Conservation (phyloP, 2,888 invertebrate genomes). For the Aphidius colemani region DNA sequence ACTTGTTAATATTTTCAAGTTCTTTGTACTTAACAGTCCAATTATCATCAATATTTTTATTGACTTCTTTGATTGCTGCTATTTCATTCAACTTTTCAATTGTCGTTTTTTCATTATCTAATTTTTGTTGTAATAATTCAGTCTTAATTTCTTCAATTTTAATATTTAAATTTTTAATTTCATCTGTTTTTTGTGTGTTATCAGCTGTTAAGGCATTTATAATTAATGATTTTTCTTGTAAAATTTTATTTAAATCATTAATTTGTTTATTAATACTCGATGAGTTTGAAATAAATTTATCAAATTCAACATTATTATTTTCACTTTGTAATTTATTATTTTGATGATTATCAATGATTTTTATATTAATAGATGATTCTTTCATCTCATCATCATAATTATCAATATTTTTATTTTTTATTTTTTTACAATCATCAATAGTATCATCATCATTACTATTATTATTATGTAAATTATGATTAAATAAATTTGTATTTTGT, state of each 20-base stretch:
- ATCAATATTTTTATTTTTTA: background rate
- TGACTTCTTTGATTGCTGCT: constrained; percentile 35
- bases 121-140: constrained; percentile 38
- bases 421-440: background rate
- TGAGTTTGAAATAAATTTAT: background rate
- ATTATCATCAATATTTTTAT: constrained; percentile 37
- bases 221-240: constrained; percentile 43
- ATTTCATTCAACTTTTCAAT: constrained; percentile 42
- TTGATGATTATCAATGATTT: constrained; percentile 3
- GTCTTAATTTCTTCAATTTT: constrained; percentile 37
- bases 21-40: constrained; percentile 40
- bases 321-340: constrained; percentile 6
- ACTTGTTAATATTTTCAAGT: constrained; percentile 39
- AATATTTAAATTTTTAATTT: constrained; percentile 31
- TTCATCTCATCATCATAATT: constrained; percentile 9
- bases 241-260: constrained; percentile 33
- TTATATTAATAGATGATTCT: constrained; percentile 13
- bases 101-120: constrained; percentile 36
- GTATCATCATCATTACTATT: constrained; percentile 20
- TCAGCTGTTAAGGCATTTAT: constrained; percentile 45
- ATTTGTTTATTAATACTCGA: background rate
- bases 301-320: constrained; percentile 2
- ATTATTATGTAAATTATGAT: constrained; percentile 17
- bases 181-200: constrained; percentile 35
- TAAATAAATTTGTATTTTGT: constrained; percentile 21